Evolutionary conservation across 2,888 invertebrate genomes (phyloP), one percentile per base, ranked within the genome.

Genomic region (Metalampra italica): DNA sequence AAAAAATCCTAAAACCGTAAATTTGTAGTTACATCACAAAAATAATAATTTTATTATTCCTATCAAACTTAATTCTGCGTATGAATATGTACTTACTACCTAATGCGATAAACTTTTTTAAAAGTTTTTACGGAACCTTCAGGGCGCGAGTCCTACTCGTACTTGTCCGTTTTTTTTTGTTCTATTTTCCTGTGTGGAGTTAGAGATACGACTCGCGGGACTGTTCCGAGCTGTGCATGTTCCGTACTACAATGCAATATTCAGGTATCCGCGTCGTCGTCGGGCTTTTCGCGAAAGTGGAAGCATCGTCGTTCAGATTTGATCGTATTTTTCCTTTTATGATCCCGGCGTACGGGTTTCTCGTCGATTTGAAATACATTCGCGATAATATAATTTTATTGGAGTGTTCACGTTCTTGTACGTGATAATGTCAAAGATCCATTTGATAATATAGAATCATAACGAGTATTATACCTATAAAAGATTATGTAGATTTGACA

Each of bases 191-290:
- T 43, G 32, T 15, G 12, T 13, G 12, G 32, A 46, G 46, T 41
- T 42, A 12, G 22, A 42, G 42, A 47, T 47, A 47, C 22, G 46
- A 9, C 47, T 49, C 52, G 48, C 42, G 45, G 54, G 52, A 52
- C 50, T 52, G 52, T 53, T 49, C 47, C 53, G 43, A 29, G 44
- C 43, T 49, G 43, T 46, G n/a, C n/a, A 48, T 50, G 51, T 49
- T 46, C 46, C 45, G 50, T 51, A 50, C 57, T 50, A 52, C 60
- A 53, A 49, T 56, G 55, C 56, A 54, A 59, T 55, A 57, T 57
- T 57, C 60, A 55, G 50, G 49, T 50, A 47, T 53, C 51, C 52
- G 49, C 53, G 56, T 51, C 50, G 53, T 47, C 30, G 53, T 47
- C 30, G 48, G 45, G 46, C 45, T 50, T 47, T 49, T 36, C 46